Base-by-base conservation (phyloP, 2,888 invertebrate species). In the Dusona sp. region DNA sequence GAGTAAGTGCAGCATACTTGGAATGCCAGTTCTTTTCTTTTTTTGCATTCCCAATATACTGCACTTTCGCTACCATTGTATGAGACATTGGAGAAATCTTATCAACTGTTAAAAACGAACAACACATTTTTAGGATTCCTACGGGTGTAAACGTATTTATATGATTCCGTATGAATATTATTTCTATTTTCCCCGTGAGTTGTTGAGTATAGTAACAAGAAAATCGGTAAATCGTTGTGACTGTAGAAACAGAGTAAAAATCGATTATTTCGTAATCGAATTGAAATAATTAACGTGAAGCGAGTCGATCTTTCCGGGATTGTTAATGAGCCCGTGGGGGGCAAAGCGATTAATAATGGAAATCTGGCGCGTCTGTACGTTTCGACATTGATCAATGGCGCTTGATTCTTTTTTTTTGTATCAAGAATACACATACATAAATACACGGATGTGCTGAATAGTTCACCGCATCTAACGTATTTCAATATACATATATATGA, bases 321-420 rank as follows among this genome's bases (percentile, higher is more conserved):
- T 72, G 83, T 79, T 75, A 79, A 79, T 75, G 74, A 79, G 78
- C 19, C 64, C 45, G 48, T 48, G 42, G 74, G 68, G 61, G 25
- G 51, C 61, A 29, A 68, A 64, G 54, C 57, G 19, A 68, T 75
- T 73, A 81, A 83, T 74, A 65, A 74, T 61, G 79, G 65, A 80
- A 86, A 82, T 78, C 77, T 33, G 38, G 78, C 33, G 73, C 72
- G 77, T 70, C 79, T n/a, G 68, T 57, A 57, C 68, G 38, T 36
- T 68, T 42, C 80, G 86, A 67, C 48, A 77, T 61, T 77, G 75
- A 80, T 83, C 86, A 68, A 81, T 83, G 61, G 25, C 65, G 51
- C 19, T 65, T 77, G 25, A 25, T 68, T 61, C 81, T 80, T 45
- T 72, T 29, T 68, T 22, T 70, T 54, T 68, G 29, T 79, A 86